Conservation (phyloP, 2,888 invertebrate genomes). For the Nemoura dubitans region DNA sequence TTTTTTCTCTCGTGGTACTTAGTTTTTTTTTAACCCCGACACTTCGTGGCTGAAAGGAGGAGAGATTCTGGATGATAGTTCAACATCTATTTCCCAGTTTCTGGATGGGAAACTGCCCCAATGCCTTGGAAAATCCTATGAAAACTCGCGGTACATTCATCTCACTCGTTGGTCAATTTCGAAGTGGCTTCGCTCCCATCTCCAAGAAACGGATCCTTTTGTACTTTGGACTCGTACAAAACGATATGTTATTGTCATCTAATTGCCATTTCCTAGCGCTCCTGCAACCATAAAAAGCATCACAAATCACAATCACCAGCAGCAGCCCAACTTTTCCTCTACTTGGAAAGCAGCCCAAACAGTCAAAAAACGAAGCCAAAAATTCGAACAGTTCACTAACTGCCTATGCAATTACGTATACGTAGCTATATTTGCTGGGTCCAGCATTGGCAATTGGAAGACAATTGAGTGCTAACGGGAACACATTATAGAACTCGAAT, state of each 20-base stretch:
- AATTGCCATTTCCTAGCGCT: not conserved
- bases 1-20: no score
- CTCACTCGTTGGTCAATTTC: no score
- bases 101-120: no score
- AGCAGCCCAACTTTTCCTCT: not conserved
- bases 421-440: not conserved
- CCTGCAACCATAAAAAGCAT: not conserved
- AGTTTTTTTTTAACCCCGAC: no score
- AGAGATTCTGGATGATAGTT: no score
- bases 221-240: not conserved
- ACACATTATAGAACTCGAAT: not conserved
- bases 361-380: not conserved
- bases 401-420: not conserved
- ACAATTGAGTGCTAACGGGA: not conserved
- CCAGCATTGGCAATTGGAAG: not conserved
- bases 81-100: no score
- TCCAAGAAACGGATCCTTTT: not conserved
- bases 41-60: no score
- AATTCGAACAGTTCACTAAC: not conserved
- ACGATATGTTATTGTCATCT: not conserved
- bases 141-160: no score
- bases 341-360: not conserved
- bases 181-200: not conserved
- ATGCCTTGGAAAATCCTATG: no score
- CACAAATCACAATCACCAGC: not conserved